Evolutionary conservation across 1,140 invertebrate genomes (phyloP).

Genomic region (Leptestheria dahalacensis): DNA sequence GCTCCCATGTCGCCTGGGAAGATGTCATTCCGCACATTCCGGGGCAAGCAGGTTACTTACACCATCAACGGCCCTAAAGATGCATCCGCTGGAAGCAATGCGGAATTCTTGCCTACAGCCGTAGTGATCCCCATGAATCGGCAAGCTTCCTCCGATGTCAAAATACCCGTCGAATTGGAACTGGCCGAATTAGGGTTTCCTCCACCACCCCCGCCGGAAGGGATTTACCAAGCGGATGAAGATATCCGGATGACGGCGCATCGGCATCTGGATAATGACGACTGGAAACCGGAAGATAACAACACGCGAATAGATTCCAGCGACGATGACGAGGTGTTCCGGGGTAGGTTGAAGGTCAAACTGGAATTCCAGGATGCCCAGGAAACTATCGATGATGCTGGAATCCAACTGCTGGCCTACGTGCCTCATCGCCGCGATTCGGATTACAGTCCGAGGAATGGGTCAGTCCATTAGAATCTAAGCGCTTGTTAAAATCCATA

Average conservation of each 20-base stretch:
- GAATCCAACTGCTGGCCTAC: slow-evolving; percentile 10
- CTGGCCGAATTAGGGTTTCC: not conserved
- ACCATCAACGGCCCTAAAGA: not conserved
- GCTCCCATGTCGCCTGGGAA: not conserved
- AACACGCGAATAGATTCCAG: not conserved
- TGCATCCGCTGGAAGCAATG: not conserved
- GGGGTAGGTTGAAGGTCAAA: not conserved
- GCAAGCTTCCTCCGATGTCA: not conserved
- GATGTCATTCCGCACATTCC: slow-evolving; percentile 3
- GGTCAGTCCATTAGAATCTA: no score
- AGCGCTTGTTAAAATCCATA: no score
- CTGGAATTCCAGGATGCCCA: not conserved
- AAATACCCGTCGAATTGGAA: not conserved
- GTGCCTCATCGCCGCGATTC: not conserved
- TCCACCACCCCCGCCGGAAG: slow-evolving; percentile 1
- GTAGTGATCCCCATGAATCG: not conserved
- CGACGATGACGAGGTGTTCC: not conserved
- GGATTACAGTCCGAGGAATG: no score
- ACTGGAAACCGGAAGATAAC: not conserved
- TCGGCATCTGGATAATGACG: not conserved
- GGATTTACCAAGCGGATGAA: not conserved
- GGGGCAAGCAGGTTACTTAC: not conserved
- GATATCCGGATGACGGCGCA: not conserved
- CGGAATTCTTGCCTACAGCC: not conserved
- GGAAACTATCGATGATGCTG: not conserved